Conservation (phyloP, 2,888 invertebrate species). For the Caenorhabditis uteleia region DNA sequence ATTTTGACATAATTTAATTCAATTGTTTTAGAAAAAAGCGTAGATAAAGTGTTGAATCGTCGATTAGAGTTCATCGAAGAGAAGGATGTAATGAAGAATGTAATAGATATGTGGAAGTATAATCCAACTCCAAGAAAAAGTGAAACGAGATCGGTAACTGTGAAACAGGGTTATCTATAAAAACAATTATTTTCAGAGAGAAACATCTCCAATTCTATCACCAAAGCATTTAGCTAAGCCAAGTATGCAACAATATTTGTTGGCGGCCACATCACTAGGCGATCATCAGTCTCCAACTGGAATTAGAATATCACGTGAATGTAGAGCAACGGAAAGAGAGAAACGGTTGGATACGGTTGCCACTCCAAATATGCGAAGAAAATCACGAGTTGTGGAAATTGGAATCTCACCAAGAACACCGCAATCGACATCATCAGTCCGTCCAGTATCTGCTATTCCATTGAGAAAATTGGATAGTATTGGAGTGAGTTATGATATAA, state of each 20-base stretch:
- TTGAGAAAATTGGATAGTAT: constrained; percentile 22
- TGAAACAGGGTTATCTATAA: too few relatives aligned
- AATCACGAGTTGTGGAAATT: not conserved
- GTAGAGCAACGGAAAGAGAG: not conserved
- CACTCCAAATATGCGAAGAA: constrained; percentile 5
- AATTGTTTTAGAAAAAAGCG: too few relatives aligned
- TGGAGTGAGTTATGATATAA: constrained; percentile 4
- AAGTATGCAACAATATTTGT: not conserved
- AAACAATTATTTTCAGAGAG: too few relatives aligned
- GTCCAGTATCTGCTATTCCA: constrained; percentile 14
- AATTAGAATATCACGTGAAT: too few relatives aligned
- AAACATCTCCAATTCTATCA: not conserved
- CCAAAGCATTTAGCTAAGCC: too few relatives aligned
- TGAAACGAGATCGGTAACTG: too few relatives aligned
- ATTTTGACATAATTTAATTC: too few relatives aligned
- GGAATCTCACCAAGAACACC: not conserved
- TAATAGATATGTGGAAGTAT: not conserved
- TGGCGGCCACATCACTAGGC: not conserved
- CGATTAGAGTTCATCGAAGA: not conserved
- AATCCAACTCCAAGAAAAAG: not conserved
- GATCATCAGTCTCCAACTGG: not conserved
- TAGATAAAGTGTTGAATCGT: not conserved
- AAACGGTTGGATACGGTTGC: not conserved
- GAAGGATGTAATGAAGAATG: not conserved
- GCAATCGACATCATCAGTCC: not conserved